Base-by-base conservation (phyloP, 2,797 vertebrate species). In the Gambusia yucatana region DNA sequence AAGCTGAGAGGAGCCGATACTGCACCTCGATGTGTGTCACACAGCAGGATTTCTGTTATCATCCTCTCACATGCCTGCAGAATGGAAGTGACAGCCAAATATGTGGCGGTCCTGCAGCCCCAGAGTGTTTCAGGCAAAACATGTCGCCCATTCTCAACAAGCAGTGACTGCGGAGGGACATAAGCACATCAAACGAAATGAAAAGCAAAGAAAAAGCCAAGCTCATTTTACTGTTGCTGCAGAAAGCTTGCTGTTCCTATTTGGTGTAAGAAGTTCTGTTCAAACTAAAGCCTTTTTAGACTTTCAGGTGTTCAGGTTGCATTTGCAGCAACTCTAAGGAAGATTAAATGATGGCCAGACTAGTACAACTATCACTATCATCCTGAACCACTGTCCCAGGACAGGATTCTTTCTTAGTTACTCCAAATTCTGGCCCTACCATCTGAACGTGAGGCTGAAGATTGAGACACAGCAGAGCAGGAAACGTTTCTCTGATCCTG, bases 11-110 rank as follows among this genome's bases (percentile, higher is more conserved):
- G 77, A 57, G 74, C 76, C 30, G 80, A 72, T 73, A 75, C 61
- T 71, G 84, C 69, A 71, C 43, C 36, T 92, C 86, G 85, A 73
- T 71, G 72, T 76, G 89, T 89, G 93, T 94, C 91, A 89, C 89
- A 84, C 91, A 86, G 90, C 87, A 84, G 84, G 85, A 77, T 46
- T 71, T 71, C 89, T 81, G 92, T 95, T 96, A 95, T 96, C 94
- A 80, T 82, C 46, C 91, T 87, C 89, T 85, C 70, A 81, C 94
- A 96, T 91, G 93, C 92, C 90, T 91, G 93, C 89, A 86, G 86
- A 91, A 81, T 73, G 79, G 80, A 88, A 72, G 82, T 28, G 59
- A 79, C 83, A 79, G 95, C 94, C 94, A 95, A 93, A 82, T 88
- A 92, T 90, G 91, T 77, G 63, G 79, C 50, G 75, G 82, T 73